Conservation (phyloP, 1,140 invertebrate genomes). For the Vollenhovia emeryi region DNA sequence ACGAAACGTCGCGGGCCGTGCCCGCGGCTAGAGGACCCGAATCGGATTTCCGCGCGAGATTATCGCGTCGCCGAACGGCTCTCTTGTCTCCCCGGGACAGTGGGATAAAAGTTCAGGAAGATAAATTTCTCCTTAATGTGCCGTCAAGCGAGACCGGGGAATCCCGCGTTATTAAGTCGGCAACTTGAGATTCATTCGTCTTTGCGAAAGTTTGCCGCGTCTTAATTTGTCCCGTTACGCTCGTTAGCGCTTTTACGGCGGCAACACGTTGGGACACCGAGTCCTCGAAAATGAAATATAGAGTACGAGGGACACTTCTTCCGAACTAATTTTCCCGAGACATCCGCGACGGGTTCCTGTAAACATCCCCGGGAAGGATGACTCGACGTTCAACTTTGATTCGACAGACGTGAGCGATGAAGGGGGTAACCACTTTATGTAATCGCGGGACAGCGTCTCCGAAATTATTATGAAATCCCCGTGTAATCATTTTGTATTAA, state of each 20-base stretch:
- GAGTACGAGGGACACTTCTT: background rate
- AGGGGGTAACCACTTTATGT: no score
- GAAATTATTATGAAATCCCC: no score
- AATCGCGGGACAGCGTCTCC: no score
- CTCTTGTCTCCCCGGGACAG: background rate
- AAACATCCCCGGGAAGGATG: background rate
- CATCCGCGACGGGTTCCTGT: background rate
- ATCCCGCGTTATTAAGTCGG: conserved; percentile 29
- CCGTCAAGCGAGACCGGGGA: background rate
- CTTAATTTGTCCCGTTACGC: conserved; percentile 45
- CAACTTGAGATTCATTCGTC: conserved; percentile 36
- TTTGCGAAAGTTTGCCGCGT: conserved; percentile 20
- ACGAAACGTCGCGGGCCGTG: no score
- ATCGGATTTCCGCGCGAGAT: background rate
- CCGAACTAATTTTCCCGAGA: background rate
- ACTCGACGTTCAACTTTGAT: background rate
- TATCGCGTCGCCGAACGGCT: no score
- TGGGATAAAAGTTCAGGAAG: background rate
- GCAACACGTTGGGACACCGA: background rate
- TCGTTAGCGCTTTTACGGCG: conserved; percentile 13
- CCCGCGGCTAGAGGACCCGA: background rate
- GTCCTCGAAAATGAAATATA: conserved; percentile 6
- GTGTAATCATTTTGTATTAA: no score
- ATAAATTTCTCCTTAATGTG: conserved; percentile 25
- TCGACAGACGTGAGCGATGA: background rate